These are phyloP conservation scores for Pao palembangensis DNA, from an alignment of 2,113 vertebrate species.

Conservation along the genomic window DNA sequence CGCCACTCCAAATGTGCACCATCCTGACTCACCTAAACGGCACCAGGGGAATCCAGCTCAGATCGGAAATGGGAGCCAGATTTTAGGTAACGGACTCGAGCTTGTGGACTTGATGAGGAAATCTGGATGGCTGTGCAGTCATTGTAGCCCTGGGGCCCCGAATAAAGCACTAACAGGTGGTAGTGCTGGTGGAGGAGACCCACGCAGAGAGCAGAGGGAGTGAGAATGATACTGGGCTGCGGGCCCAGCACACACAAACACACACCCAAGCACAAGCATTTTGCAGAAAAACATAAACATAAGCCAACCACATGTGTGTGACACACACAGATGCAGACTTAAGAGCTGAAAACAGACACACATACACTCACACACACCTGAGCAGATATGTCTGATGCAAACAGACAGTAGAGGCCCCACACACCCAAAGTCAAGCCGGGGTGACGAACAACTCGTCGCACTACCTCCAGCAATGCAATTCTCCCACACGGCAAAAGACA, in stretches of 20 bases:
- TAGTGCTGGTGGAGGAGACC: constrained; percentile 65
- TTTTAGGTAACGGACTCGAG: constrained; percentile 53
- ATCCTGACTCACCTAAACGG: constrained; percentile 54
- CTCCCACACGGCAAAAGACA: constrained; percentile 70
- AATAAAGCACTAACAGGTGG: constrained; percentile 76
- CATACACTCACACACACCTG: not conserved
- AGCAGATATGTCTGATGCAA: not conserved
- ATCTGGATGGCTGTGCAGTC: constrained; percentile 65
- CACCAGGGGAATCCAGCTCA: constrained; percentile 40
- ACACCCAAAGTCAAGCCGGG: constrained; percentile 1
- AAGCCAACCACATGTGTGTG: not conserved
- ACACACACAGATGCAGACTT: constrained; percentile 18
- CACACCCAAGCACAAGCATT: constrained; percentile 24
- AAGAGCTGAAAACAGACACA: constrained; percentile 29
- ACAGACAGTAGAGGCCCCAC: not conserved
- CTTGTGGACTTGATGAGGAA: constrained; percentile 67
- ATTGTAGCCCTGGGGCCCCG: constrained; percentile 57
- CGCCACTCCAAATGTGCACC: constrained; percentile 24
- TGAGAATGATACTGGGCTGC: constrained; percentile 60
- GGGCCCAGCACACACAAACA: constrained; percentile 57
- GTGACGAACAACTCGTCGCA: constrained; percentile 41
- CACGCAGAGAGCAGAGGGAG: constrained; percentile 70
- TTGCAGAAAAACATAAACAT: constrained; percentile 40
- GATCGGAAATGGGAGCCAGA: constrained; percentile 67
- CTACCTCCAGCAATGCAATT: constrained; percentile 60